phyloP scores from a whole-genome alignment of 2,113 vertebrate genomes.

The Chloropsis cyanopogon region DNA sequence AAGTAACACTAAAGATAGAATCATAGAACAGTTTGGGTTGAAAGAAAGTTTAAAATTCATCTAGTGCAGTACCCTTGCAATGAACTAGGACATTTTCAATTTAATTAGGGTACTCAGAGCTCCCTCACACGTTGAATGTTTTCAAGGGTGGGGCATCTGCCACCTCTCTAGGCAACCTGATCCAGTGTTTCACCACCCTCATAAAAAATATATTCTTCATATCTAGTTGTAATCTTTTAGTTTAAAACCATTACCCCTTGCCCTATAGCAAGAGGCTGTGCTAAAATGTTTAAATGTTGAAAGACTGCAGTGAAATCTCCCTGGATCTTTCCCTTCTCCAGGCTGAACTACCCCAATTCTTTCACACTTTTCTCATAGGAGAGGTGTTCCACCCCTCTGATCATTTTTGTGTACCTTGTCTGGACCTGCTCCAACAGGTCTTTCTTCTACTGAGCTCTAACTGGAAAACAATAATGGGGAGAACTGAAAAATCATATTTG shows the following conservation, averaged over 20 bases:
- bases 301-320: background rate
- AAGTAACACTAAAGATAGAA: background rate
- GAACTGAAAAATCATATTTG: background rate
- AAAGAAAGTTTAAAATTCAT: background rate
- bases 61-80: background rate
- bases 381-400: background rate
- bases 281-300: background rate
- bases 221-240: background rate
- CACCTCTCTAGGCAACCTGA: background rate
- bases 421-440: background rate
- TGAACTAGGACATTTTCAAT: background rate
- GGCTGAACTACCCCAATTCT: background rate
- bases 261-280: background rate
- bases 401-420: background rate
- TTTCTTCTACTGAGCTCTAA: background rate
- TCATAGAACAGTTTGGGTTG: background rate
- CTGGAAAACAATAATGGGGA: background rate
- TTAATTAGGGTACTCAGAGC: background rate
- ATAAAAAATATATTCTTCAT: background rate
- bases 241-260: background rate
- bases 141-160: background rate
- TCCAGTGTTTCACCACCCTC: background rate
- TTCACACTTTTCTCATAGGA: background rate
- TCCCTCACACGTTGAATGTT: background rate
- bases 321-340: background rate